Evolutionary conservation across 1,140 invertebrate genomes (phyloP).

Genomic region (Dinoponera quadriceps): DNA sequence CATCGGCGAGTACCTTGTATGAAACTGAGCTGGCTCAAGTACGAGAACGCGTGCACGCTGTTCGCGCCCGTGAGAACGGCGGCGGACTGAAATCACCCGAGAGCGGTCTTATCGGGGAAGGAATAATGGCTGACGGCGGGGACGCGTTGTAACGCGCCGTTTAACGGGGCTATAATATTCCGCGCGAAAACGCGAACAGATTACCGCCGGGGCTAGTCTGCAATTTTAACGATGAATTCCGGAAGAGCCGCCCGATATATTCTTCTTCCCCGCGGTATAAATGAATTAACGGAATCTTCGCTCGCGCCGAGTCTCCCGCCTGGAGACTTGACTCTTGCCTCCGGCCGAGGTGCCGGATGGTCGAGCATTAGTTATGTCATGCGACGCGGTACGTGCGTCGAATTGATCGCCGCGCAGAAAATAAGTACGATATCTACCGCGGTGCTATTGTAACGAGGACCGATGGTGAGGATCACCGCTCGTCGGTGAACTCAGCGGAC

Average conservation of each 20-base stretch:
- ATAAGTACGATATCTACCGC: conserved; percentile 27
- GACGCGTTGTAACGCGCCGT: neutral
- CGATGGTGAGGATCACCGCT: conserved; percentile 19
- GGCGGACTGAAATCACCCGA: conserved; percentile 23
- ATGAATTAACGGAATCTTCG: neutral
- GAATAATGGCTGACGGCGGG: neutral
- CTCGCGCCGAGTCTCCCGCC: neutral
- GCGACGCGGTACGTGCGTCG: neutral
- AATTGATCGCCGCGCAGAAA: conserved; percentile 23
- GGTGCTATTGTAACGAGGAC: neutral
- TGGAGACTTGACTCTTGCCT: neutral
- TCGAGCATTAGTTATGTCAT: conserved; percentile 15
- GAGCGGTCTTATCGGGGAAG: neutral
- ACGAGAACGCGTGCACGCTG: conserved; percentile 14
- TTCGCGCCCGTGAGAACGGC: conserved; percentile 32
- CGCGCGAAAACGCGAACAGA: neutral
- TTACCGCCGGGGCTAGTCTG: neutral
- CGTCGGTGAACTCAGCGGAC: conserved; percentile 21
- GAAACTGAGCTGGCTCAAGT: conserved; percentile 49
- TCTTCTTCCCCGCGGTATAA: neutral
- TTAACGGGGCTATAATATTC: neutral
- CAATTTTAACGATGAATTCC: neutral
- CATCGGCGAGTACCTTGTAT: conserved; percentile 35
- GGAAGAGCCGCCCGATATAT: neutral
- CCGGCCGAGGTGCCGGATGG: conserved; percentile 3